These are phyloP conservation scores for Periparus ater DNA, from an alignment of 2,797 vertebrate species.

Conservation along the genomic window DNA sequence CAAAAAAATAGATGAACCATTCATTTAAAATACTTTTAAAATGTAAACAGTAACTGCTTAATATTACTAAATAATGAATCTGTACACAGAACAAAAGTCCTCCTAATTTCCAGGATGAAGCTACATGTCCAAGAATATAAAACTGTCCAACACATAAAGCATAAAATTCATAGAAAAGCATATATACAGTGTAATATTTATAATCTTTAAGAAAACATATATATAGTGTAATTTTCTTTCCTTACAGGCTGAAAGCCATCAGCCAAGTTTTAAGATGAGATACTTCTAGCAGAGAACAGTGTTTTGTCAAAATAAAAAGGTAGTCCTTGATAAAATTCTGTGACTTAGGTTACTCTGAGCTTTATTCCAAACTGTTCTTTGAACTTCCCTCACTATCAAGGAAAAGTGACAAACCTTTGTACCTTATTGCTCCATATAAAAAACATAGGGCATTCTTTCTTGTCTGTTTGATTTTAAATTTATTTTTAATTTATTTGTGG, in stretches of 20 bases:
- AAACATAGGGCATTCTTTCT: not conserved
- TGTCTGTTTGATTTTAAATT: not conserved
- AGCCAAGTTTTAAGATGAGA: not conserved
- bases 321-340: not conserved
- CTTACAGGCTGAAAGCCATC: slow-evolving; percentile 1
- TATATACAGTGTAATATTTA: not conserved
- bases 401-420: not conserved
- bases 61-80: not conserved
- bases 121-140: not conserved
- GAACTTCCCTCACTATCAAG: not conserved
- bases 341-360: not conserved
- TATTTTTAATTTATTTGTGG: not conserved
- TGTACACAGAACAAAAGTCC: not conserved
- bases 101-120: not conserved
- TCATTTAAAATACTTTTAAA: not conserved
- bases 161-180: not conserved
- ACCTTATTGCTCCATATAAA: not conserved
- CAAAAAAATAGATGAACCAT: not conserved
- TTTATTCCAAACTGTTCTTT: not conserved
- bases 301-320: not conserved
- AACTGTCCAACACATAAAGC: not conserved
- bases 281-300: not conserved
- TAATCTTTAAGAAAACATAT: too few species aligned
- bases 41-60: not conserved
- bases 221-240: not conserved